Conservation (phyloP, 2,113 vertebrate species). For the Nematolebias whitei region DNA sequence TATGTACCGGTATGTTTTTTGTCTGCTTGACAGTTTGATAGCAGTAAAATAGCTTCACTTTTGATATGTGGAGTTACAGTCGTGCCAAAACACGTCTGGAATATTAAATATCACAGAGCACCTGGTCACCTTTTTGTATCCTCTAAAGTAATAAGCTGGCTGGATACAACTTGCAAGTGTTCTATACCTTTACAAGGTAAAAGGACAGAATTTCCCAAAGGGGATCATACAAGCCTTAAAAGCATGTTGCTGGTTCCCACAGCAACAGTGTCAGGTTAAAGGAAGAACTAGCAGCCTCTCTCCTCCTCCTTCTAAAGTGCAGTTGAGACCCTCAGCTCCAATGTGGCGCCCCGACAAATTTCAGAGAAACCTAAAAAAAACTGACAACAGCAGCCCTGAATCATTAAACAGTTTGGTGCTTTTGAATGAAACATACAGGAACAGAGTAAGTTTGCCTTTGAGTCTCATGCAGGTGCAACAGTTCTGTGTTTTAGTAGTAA, state of each 20-base stretch:
- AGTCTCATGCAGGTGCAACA: conserved; percentile 17
- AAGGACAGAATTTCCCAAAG: conserved; percentile 28
- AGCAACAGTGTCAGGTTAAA: conserved; percentile 49
- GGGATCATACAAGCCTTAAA: conserved; percentile 27
- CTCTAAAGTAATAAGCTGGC: conserved; percentile 9
- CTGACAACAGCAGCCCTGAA: not conserved
- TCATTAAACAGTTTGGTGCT: conserved; percentile 5
- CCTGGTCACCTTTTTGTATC: not conserved
- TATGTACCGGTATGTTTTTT: too few relatives aligned
- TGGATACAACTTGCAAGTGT: conserved; percentile 17
- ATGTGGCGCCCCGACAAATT: conserved; percentile 25
- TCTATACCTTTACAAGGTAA: conserved; percentile 24
- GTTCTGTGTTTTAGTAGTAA: conserved; percentile 6
- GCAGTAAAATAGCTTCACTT: not conserved
- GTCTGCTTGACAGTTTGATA: conserved; percentile 12
- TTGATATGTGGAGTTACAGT: conserved; percentile 11
- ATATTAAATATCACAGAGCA: conserved; percentile 15
- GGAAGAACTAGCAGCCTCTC: conserved; percentile 21
- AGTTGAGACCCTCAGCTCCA: conserved; percentile 30
- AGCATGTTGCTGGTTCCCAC: conserved; percentile 57
- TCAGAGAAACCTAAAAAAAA: conserved; percentile 5
- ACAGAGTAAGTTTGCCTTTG: conserved; percentile 4
- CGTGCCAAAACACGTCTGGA: conserved; percentile 7
- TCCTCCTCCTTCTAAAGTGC: not conserved
- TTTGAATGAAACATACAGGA: not conserved